Conservation (phyloP, 2,113 vertebrate species). For the Tychaedon coryphoeus region DNA sequence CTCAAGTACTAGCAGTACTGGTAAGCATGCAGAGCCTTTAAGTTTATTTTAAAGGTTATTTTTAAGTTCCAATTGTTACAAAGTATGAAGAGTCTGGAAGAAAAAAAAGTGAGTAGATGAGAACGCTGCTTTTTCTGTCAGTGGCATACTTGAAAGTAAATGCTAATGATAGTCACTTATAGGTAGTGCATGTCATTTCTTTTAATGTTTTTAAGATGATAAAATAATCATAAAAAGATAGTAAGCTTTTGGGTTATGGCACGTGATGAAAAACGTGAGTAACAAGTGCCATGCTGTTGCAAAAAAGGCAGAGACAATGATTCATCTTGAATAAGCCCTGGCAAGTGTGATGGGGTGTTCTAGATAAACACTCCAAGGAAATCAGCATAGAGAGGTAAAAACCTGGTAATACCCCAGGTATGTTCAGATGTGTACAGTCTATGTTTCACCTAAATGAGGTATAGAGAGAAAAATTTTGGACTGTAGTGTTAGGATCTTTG, state of each 20-base stretch:
- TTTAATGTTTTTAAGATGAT: constrained; percentile 13
- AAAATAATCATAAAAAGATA: constrained; percentile 29
- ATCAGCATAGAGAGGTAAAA: accelerated
- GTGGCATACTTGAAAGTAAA: constrained; percentile 1
- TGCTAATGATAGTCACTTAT: not conserved
- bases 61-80: not conserved
- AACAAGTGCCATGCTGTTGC: not conserved
- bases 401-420: no score
- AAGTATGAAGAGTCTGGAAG: not conserved
- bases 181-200: not conserved
- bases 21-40: not conserved
- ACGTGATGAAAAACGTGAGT: not conserved
- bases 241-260: not conserved
- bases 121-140: not conserved
- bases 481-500: not conserved
- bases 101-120: not conserved
- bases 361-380: not conserved
- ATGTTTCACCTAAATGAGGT: not conserved
- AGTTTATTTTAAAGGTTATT: not conserved
- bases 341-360: not conserved
- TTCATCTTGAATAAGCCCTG: not conserved
- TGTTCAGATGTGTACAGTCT: not conserved
- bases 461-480: not conserved
- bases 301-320: not conserved
- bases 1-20: not conserved